Percentiles rank a stretch among this genome's conserved stretches.
Evolutionary conservation across 2,797 vertebrate genomes (phyloP).

Genomic region (Neomorphus geoffroyi): DNA sequence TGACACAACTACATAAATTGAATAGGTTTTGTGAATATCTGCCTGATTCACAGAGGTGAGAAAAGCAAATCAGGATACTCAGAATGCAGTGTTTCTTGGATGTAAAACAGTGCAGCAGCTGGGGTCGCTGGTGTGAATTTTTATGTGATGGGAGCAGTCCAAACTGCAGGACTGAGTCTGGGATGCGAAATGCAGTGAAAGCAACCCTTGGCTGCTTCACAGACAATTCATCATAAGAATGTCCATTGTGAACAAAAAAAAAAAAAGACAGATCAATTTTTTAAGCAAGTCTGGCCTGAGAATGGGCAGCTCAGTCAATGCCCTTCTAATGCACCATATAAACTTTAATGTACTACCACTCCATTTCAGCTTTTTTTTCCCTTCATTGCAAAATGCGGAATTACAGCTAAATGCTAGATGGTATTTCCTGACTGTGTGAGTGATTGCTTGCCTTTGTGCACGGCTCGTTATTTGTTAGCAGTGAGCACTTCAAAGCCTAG

Average conservation of each 20-base stretch:
- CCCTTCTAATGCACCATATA: background rate
- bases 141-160: background rate
- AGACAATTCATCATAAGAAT: background rate
- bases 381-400: background rate
- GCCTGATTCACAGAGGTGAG: background rate
- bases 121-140: background rate
- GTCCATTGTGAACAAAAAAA: background rate
- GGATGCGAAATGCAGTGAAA: background rate
- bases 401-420: background rate
- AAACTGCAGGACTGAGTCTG: background rate
- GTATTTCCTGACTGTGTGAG: background rate
- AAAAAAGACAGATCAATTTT: background rate
- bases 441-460: conserved; percentile 6
- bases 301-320: background rate
- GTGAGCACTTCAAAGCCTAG: background rate
- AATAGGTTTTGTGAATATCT: background rate
- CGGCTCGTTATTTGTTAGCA: background rate
- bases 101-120: background rate
- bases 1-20: background rate
- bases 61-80: background rate
- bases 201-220: background rate
- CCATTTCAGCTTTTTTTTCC: background rate
- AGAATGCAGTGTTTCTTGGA: background rate
- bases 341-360: background rate
- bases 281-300: background rate